Conservation (phyloP, 1,140 invertebrate species). For the Lethrus apterus region DNA sequence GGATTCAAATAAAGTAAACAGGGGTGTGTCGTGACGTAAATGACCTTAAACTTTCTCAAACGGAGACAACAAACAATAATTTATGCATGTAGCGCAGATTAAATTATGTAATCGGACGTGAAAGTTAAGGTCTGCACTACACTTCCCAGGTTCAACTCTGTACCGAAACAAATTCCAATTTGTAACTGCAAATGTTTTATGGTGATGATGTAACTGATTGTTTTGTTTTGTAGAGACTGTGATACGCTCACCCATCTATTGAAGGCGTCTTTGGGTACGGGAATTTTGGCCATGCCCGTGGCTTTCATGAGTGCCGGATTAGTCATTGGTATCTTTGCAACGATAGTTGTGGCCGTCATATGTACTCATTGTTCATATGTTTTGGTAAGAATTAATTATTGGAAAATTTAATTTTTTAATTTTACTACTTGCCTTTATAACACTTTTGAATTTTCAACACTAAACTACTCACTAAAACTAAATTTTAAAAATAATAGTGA, state of each 20-base stretch:
- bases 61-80: not conserved
- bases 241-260: conserved; percentile 79
- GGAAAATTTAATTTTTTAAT: conserved; percentile 6
- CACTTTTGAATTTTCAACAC: too few species aligned
- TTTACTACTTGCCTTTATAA: not conserved
- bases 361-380: conserved; percentile 84
- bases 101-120: too few species aligned
- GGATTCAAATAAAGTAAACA: not conserved
- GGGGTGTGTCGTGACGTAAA: not conserved
- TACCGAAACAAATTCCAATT: too few species aligned
- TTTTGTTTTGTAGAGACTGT: conserved; percentile 54
- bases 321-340: conserved; percentile 64
- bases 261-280: conserved; percentile 84
- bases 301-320: conserved; percentile 78
- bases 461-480: not conserved
- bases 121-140: too few species aligned
- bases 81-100: too few species aligned
- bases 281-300: conserved; percentile 83
- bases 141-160: too few species aligned
- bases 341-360: conserved; percentile 70
- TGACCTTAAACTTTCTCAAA: not conserved
- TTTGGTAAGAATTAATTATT: conserved; percentile 54
- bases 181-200: not conserved
- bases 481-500: not conserved
- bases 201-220: not conserved